Evolutionary conservation across 92 coral and sea anemone species (phyloP).

Genomic region (Micromussa lordhowensis): DNA sequence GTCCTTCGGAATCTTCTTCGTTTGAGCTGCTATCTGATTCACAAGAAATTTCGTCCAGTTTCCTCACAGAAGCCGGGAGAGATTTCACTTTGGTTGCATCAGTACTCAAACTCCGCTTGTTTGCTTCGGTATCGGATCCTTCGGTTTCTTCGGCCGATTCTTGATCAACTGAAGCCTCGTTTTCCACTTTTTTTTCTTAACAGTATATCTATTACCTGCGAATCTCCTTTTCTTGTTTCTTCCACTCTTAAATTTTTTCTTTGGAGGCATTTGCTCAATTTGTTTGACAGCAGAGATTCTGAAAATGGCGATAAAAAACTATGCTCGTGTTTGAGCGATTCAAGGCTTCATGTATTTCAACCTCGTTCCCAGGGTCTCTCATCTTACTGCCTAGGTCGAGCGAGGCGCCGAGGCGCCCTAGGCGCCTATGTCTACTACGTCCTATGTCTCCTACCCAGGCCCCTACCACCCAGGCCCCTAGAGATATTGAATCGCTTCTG

Average conservation of each 20-base stretch:
- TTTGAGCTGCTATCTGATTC: no score
- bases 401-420: no score
- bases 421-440: no score
- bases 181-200: not conserved
- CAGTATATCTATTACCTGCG: conserved; percentile 27
- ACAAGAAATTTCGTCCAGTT: no score
- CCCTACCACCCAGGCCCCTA: conserved; percentile 32
- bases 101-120: not conserved
- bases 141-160: no score
- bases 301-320: not conserved
- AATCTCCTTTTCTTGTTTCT: conserved; percentile 48
- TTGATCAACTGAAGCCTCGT: not conserved
- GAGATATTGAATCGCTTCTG: not conserved
- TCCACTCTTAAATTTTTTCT: conserved; percentile 28
- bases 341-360: conserved; percentile 4
- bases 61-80: conserved; percentile 43
- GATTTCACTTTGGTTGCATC: conserved; percentile 2
- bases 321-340: not conserved
- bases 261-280: conserved; percentile 43
- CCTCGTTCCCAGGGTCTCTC: no score
- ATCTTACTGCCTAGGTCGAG: no score
- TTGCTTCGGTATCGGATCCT: no score
- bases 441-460: no score
- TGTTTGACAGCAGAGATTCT: not conserved
- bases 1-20: no score